These are phyloP conservation scores for Sitta carolinensis DNA, from an alignment of 2,797 vertebrate genomes.

Conservation along the genomic window DNA sequence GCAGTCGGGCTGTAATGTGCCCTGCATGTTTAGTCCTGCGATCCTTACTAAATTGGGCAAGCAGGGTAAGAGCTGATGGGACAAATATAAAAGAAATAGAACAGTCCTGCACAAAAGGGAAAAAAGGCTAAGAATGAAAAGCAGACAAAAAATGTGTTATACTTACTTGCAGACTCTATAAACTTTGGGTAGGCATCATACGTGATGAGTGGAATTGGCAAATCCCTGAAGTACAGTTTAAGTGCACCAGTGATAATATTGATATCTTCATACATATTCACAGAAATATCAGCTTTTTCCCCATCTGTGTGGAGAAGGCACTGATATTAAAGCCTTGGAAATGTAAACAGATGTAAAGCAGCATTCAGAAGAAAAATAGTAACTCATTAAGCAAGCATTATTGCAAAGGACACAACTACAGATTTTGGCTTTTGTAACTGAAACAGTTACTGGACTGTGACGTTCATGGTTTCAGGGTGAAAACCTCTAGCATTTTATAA, in stretches of 20 bases:
- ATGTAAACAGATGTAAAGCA: neutral
- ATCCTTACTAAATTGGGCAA: neutral
- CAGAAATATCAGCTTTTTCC: constrained; percentile 98
- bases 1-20: fast-evolving
- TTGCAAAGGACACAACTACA: neutral
- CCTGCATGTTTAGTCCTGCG: neutral
- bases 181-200: constrained; percentile 97
- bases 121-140: neutral
- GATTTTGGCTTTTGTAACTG: neutral
- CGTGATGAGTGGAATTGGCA: constrained; percentile 96
- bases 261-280: constrained; percentile 98
- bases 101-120: neutral
- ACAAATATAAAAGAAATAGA: neutral
- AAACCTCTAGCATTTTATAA: neutral
- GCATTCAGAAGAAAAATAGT: neutral
- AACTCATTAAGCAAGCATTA: neutral
- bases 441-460: neutral
- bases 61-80: neutral
- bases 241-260: constrained; percentile 98
- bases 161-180: constrained; percentile 97
- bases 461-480: neutral
- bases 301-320: constrained; percentile 84
- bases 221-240: constrained; percentile 99
- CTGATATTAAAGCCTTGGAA: constrained; percentile 39
- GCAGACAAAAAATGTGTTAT: neutral